Evolutionary conservation across 2,113 vertebrate species (phyloP).

Genomic region (Heliornis fulica): DNA sequence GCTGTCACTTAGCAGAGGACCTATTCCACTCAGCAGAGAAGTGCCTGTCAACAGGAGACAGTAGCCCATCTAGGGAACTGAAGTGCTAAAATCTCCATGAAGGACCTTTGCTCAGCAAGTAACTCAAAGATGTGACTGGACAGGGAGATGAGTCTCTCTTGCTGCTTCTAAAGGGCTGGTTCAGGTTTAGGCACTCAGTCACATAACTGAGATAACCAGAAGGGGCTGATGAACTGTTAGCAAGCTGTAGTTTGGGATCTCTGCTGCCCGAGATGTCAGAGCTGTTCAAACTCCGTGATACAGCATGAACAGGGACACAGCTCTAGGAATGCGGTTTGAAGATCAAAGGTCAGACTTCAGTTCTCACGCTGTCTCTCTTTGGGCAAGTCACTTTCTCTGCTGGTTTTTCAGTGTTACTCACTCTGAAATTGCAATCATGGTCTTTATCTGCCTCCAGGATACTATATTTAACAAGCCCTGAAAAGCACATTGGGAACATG

Average conservation of each 20-base stretch:
- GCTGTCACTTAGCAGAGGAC: background rate
- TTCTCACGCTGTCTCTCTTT: background rate
- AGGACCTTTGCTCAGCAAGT: background rate
- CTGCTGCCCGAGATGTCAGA: background rate
- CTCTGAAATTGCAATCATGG: background rate
- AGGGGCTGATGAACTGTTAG: background rate
- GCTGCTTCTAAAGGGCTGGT: background rate
- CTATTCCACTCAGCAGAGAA: background rate
- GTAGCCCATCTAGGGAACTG: background rate
- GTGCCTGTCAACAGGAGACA: background rate
- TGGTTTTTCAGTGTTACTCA: background rate
- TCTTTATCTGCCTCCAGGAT: background rate
- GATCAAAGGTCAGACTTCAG: background rate
- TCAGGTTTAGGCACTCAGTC: background rate
- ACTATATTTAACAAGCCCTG: background rate
- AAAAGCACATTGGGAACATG: background rate
- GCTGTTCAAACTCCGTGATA: background rate
- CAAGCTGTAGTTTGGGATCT: background rate
- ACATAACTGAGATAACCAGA: background rate
- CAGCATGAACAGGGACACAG: background rate
- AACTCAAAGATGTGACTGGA: background rate
- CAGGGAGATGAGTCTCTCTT: background rate
- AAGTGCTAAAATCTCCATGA: background rate
- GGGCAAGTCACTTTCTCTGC: background rate
- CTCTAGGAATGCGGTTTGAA: background rate